Percentiles rank a stretch among this genome's conserved stretches.
These are phyloP conservation scores for Physella acuta DNA, from an alignment of 1,140 invertebrate genomes.

Conservation along the genomic window DNA sequence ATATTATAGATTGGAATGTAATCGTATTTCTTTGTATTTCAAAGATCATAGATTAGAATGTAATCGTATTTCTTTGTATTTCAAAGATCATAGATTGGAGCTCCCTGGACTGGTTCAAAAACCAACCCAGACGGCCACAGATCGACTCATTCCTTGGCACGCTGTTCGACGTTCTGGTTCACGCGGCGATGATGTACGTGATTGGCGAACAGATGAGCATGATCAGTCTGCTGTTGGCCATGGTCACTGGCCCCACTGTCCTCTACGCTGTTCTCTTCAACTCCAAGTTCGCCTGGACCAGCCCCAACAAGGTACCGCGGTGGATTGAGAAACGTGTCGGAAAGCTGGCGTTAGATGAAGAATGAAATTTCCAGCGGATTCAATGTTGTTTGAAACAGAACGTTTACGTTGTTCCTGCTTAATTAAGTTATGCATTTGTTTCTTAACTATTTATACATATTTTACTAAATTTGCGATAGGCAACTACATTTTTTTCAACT, in stretches of 20 bases:
- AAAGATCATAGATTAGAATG: no score
- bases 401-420: no score
- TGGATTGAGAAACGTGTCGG: slow-evolving; percentile 44
- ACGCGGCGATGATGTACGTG: slow-evolving; percentile 36
- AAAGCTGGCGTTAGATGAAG: slow-evolving; percentile 22
- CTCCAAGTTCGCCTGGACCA: slow-evolving; percentile 45
- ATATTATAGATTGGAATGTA: no score
- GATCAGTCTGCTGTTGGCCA: slow-evolving; percentile 31
- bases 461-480: no score
- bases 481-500: no score
- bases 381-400: no score
- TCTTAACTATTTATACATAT: no score
- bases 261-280: slow-evolving; percentile 36
- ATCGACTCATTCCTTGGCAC: slow-evolving; percentile 45
- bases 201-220: slow-evolving; percentile 35
- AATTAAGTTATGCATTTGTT: no score
- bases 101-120: slow-evolving; percentile 44
- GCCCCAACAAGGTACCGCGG: slow-evolving; percentile 34
- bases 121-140: slow-evolving; percentile 33
- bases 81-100: slow-evolving; percentile 53
- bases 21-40: no score
- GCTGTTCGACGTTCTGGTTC: slow-evolving; percentile 45
- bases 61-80: slow-evolving; percentile 1
- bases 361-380: no score
- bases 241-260: slow-evolving; percentile 31